Conservation (phyloP, 2,113 vertebrate genomes). For the Nothobranchius furzeri region DNA sequence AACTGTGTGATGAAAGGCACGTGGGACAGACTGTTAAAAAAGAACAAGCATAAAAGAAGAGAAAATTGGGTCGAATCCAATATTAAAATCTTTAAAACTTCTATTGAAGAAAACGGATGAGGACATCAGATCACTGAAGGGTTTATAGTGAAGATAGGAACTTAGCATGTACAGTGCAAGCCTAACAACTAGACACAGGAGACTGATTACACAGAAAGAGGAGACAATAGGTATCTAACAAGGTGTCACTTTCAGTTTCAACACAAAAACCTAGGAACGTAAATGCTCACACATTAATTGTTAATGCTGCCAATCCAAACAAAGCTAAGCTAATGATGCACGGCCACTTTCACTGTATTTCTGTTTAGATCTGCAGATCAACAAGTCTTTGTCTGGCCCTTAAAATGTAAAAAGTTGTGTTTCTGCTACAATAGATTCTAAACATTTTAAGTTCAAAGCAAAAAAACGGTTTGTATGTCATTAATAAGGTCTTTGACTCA, state of each 20-base stretch:
- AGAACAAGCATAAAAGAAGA: neutral
- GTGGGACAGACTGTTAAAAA: neutral
- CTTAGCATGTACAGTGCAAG: neutral
- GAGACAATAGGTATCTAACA: neutral
- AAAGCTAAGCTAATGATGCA: conserved; percentile 16
- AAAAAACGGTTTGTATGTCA: neutral
- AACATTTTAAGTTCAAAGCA: too few relatives aligned
- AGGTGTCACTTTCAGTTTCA: conserved; percentile 37
- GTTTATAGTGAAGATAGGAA: neutral
- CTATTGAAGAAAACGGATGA: too few relatives aligned
- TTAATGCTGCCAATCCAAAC: conserved; percentile 20
- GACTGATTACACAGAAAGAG: neutral
- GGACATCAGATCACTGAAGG: neutral
- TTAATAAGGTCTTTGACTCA: neutral
- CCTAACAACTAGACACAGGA: neutral
- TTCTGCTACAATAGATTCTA: neutral
- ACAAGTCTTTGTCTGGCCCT: neutral
- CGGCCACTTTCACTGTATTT: neutral
- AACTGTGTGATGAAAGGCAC: neutral
- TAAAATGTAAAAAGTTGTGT: neutral
- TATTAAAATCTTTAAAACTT: neutral
- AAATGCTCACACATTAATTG: conserved; percentile 33
- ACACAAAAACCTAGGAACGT: conserved; percentile 8
- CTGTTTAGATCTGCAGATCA: neutral
- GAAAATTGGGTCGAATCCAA: neutral